Evolutionary conservation across 1,140 invertebrate genomes (phyloP).

Genomic region (Rhagoletis pomonella): DNA sequence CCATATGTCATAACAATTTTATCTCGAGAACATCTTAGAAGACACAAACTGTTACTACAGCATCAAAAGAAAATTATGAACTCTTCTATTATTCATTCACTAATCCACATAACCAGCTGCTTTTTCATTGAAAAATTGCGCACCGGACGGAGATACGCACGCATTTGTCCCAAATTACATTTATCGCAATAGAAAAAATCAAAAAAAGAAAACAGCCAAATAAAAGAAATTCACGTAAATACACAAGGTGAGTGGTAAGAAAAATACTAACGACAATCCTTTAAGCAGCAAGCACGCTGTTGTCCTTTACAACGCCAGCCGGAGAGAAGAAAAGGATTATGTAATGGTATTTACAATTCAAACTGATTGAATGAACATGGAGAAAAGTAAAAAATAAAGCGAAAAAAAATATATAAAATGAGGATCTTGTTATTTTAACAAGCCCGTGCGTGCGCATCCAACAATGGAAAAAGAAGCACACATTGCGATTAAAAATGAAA

Average conservation of each 20-base stretch:
- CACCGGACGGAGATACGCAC: slow-evolving; percentile 69
- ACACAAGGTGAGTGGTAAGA: slow-evolving; percentile 1
- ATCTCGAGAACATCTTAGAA: background rate
- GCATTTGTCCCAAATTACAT: slow-evolving; percentile 65
- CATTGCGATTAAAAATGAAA: background rate
- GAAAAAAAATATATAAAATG: slow-evolving; percentile 21
- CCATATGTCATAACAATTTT: background rate
- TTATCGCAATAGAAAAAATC: background rate
- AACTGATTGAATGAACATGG: slow-evolving; percentile 25
- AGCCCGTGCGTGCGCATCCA: slow-evolving; percentile 39
- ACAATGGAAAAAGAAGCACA: background rate
- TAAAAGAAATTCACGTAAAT: slow-evolving; percentile 34
- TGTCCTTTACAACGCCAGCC: slow-evolving; percentile 10
- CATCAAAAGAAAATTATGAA: background rate
- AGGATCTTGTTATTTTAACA: slow-evolving; percentile 51
- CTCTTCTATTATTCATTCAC: slow-evolving; percentile 1
- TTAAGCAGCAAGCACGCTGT: slow-evolving; percentile 27
- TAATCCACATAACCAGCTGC: slow-evolving; percentile 4
- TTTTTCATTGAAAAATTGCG: background rate
- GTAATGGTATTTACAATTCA: slow-evolving; percentile 49
- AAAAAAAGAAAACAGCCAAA: background rate
- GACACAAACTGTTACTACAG: background rate
- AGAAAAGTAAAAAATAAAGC: background rate
- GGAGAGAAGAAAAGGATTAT: slow-evolving; percentile 17
- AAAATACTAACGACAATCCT: slow-evolving; percentile 34